Percentiles rank a stretch among this genome's conserved stretches.
These are phyloP conservation scores for Lamprologus lemairii DNA, from an alignment of 2,113 vertebrate genomes.

Conservation along the genomic window DNA sequence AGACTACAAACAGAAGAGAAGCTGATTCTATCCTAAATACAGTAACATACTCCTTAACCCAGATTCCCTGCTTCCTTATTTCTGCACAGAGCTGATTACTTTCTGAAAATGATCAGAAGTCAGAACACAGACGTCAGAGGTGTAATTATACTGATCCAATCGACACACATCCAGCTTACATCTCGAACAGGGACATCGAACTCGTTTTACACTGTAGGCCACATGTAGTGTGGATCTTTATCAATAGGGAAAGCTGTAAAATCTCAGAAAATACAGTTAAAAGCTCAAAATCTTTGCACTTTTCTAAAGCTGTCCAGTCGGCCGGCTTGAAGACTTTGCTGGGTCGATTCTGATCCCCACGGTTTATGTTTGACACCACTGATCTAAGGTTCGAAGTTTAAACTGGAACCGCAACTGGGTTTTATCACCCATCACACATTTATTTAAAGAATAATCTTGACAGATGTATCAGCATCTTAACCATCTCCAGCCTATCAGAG, in stretches of 20 bases:
- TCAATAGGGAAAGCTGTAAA: not conserved
- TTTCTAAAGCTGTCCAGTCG: not conserved
- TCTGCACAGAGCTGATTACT: not conserved
- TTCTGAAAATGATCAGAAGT: not conserved
- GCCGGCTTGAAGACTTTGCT: not conserved
- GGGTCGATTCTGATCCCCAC: not conserved
- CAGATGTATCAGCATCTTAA: not conserved
- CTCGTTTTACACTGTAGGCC: not conserved
- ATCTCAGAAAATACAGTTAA: not conserved
- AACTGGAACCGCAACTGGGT: not conserved
- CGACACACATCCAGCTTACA: not conserved
- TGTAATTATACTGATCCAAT: not conserved
- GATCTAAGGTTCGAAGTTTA: not conserved
- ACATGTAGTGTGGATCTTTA: not conserved
- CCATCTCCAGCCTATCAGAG: not conserved
- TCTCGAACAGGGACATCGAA: not conserved
- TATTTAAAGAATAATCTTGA: not conserved
- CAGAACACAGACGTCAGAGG: not conserved
- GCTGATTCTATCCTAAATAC: not conserved
- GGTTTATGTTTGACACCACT: not conserved
- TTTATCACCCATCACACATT: not conserved
- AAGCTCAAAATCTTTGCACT: not conserved
- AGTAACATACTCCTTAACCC: not conserved
- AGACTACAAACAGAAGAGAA: not conserved
- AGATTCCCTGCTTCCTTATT: not conserved